phyloP scores from a whole-genome alignment of 1,140 invertebrate species.

The Scaptodrosophila lebanonensis region DNA sequence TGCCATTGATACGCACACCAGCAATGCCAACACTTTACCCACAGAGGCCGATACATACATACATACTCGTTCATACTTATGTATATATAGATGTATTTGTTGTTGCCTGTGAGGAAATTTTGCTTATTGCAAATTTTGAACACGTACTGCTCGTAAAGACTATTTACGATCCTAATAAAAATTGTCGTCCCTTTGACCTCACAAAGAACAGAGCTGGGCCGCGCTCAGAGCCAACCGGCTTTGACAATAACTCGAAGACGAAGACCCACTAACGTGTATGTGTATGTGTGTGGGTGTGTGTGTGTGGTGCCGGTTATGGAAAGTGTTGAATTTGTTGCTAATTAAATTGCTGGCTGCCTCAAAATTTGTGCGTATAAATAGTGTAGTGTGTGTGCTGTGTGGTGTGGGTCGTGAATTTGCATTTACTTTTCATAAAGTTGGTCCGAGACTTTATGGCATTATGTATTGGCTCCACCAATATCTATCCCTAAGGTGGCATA shows the following conservation, averaged over 20 bases:
- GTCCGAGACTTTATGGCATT: too few relatives aligned
- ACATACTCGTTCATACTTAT: not conserved
- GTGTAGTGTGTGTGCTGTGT: too few relatives aligned
- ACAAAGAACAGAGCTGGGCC: constrained; percentile 15
- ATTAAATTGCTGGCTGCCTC: constrained; percentile 57
- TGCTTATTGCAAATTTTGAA: constrained; percentile 72
- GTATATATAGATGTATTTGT: not conserved
- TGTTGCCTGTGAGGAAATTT: constrained; percentile 17
- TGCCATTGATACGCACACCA: not conserved
- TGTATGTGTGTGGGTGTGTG: constrained; percentile 5
- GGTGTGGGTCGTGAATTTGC: too few relatives aligned
- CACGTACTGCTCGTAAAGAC: constrained; percentile 74
- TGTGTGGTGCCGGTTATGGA: constrained; percentile 54
- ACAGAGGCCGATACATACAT: not conserved
- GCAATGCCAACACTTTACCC: not conserved
- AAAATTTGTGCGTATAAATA: constrained; percentile 68
- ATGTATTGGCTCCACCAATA: too few relatives aligned
- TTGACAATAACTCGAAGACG: constrained; percentile 15
- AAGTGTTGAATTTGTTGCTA: constrained; percentile 72
- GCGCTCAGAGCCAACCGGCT: not conserved
- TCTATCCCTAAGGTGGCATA: too few relatives aligned
- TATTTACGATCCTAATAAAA: constrained; percentile 76
- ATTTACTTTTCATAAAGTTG: too few relatives aligned
- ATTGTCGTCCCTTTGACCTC: constrained; percentile 46
- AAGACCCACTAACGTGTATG: constrained; percentile 16